These are phyloP conservation scores for Euplexia lucipara DNA, from an alignment of 2,888 invertebrate species.

Conservation along the genomic window DNA sequence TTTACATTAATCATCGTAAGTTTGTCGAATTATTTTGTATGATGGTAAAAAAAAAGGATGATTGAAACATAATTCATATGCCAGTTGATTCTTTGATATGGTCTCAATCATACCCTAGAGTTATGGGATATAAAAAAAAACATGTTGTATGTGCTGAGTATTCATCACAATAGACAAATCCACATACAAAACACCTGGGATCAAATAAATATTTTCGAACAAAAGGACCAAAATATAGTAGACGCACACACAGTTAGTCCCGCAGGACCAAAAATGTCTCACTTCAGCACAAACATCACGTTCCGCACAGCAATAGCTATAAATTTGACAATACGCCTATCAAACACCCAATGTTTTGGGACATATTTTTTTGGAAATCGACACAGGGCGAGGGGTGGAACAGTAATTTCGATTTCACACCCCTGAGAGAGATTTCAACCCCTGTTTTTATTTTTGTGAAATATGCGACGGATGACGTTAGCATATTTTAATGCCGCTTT, in stretches of 20 bases:
- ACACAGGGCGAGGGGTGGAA: constrained; percentile 62
- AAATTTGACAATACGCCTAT: constrained; percentile 62
- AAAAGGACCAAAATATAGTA: constrained; percentile 32
- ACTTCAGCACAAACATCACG: constrained; percentile 61
- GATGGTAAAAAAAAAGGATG: too few species aligned
- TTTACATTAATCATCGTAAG: too few species aligned
- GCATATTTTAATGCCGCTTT: constrained; percentile 69
- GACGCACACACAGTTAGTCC: constrained; percentile 5
- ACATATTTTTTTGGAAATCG: constrained; percentile 72
- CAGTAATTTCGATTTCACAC: constrained; percentile 75
- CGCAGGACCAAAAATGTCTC: constrained; percentile 44
- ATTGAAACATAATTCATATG: too few species aligned
- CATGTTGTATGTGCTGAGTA: too few species aligned
- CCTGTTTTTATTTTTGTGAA: constrained; percentile 73
- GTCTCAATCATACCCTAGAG: too few species aligned
- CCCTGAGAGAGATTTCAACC: constrained; percentile 74
- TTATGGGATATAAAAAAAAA: too few species aligned
- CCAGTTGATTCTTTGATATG: too few species aligned
- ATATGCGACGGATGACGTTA: constrained; percentile 67
- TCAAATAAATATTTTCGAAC: constrained; percentile 28
- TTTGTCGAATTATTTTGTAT: too few species aligned
- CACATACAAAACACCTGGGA: constrained; percentile 29
- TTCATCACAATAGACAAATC: not conserved
- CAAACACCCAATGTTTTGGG: constrained; percentile 65
- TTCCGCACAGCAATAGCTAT: constrained; percentile 56